Evolutionary conservation across 1,140 invertebrate genomes (phyloP).

Genomic region (Hycleus phaleratus): DNA sequence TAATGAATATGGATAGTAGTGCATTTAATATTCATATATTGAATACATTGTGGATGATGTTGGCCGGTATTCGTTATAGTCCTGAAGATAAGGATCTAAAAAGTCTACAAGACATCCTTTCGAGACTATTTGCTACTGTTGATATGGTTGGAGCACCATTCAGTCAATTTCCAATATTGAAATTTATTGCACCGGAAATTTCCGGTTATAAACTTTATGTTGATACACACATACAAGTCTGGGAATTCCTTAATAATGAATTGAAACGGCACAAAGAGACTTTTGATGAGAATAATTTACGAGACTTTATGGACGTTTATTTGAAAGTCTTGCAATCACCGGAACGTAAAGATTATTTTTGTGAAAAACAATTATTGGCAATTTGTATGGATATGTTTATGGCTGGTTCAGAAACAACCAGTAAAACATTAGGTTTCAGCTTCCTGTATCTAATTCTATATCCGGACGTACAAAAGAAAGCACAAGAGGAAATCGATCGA

Average conservation of each 20-base stretch:
- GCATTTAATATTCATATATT: constrained; percentile 68
- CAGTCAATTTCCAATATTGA: constrained; percentile 69
- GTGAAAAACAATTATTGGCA: constrained; percentile 64
- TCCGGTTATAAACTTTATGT: constrained; percentile 70
- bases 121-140: constrained; percentile 59
- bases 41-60: constrained; percentile 82
- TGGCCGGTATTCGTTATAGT: constrained; percentile 66
- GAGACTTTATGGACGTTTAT: constrained; percentile 83
- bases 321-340: constrained; percentile 55
- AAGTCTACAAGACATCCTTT: constrained; percentile 58
- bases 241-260: constrained; percentile 63
- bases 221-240: constrained; percentile 59
- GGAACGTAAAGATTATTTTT: constrained; percentile 35
- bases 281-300: constrained; percentile 53
- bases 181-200: constrained; percentile 61
- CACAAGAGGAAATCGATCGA: constrained; percentile 72
- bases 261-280: constrained; percentile 64
- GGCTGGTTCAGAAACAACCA: constrained; percentile 74
- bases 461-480: constrained; percentile 69
- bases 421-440: constrained; percentile 67
- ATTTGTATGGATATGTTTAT: constrained; percentile 78
- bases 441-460: constrained; percentile 71
- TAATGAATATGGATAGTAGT: constrained; percentile 51
- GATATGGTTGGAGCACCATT: constrained; percentile 72
- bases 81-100: constrained; percentile 59